Conservation (phyloP, 2,113 vertebrate genomes). For the Amphiprion ocellaris region DNA sequence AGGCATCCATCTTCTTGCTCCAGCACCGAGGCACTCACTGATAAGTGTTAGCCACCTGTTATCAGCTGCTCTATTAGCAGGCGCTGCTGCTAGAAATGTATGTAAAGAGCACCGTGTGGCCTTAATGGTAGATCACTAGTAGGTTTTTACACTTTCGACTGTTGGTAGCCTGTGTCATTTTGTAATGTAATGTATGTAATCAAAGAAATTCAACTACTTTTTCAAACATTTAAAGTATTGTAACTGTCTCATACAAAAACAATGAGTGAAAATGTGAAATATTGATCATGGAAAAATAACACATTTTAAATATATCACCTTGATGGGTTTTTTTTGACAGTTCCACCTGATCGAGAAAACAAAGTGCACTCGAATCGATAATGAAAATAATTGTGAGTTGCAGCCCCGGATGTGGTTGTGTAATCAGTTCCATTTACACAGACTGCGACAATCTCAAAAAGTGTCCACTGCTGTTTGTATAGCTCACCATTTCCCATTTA, state of each 20-base stretch:
- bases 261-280: no score
- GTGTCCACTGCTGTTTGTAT: not conserved
- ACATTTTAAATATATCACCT: no score
- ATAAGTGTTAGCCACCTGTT: constrained; percentile 61
- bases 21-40: constrained; percentile 34
- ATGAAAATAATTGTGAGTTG: not conserved
- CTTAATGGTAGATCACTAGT: constrained; percentile 1
- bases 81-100: constrained; percentile 27
- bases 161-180: not conserved
- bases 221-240: no score
- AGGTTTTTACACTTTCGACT: constrained; percentile 8
- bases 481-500: constrained; percentile 5
- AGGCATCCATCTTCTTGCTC: constrained; percentile 55
- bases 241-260: no score
- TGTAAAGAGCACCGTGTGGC: constrained; percentile 34
- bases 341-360: not conserved
- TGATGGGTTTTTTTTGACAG: not conserved
- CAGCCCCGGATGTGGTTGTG: not conserved
- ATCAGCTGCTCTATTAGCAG: constrained; percentile 49
- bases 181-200: not conserved
- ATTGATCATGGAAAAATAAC: no score
- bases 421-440: not conserved
- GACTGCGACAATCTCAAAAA: not conserved
- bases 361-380: not conserved
- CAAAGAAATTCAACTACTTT: no score